Evolutionary conservation across 64 coral and sea anemone genomes (phyloP).

Genomic region (Acropora yongei): DNA sequence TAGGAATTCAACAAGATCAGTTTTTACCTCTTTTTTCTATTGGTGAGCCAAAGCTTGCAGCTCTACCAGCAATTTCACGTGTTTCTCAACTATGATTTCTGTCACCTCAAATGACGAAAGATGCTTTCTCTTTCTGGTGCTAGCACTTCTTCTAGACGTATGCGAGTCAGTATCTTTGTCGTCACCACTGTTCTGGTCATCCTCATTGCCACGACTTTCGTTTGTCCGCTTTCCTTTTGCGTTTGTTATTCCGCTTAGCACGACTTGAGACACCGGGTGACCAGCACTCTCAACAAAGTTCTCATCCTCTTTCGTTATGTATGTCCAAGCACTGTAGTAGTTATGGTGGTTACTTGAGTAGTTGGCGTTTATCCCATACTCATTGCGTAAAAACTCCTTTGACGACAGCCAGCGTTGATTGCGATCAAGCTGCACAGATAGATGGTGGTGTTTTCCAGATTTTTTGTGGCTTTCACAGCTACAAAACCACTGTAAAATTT

Average conservation of each 20-base stretch:
- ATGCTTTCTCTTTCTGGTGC: not conserved
- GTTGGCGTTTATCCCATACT: constrained; percentile 22
- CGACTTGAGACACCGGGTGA: not conserved
- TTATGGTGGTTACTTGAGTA: constrained; percentile 43
- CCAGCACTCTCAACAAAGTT: constrained; percentile 22
- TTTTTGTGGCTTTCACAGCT: constrained; percentile 19
- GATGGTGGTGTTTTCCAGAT: constrained; percentile 12
- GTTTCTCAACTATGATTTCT: constrained; percentile 11
- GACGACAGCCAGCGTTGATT: constrained; percentile 17
- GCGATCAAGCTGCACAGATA: constrained; percentile 6
- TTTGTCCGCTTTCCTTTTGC: not conserved
- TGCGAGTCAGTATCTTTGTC: constrained; percentile 1
- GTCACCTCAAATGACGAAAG: not conserved
- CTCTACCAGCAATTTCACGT: not conserved
- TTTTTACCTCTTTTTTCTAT: not conserved
- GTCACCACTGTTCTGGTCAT: not conserved
- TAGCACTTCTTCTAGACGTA: not conserved
- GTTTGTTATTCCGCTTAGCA: constrained; percentile 4
- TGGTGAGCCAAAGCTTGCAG: not conserved
- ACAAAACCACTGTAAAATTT: constrained; percentile 43
- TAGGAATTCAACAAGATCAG: not conserved
- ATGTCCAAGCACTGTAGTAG: constrained; percentile 56
- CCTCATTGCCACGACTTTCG: not conserved
- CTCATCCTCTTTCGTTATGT: constrained; percentile 54
- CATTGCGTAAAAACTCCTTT: constrained; percentile 22